These are phyloP conservation scores for Zoroaster sp. DNA, from an alignment of 53 echinoderm and acorn worm species.

Conservation along the genomic window DNA sequence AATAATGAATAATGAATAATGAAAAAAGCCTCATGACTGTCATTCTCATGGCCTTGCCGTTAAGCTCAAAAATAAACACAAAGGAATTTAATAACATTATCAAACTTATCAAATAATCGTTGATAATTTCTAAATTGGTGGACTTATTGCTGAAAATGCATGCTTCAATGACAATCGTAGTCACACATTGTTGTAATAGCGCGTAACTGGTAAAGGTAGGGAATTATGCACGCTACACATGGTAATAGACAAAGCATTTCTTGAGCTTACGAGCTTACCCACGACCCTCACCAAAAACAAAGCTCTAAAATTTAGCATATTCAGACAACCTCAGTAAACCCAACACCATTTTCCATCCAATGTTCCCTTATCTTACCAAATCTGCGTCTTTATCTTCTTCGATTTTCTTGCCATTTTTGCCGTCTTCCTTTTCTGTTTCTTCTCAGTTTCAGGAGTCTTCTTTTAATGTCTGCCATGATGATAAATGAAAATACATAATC, in stretches of 20 bases:
- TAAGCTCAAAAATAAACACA: not conserved
- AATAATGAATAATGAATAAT: too few relatives aligned
- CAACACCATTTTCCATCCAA: not conserved
- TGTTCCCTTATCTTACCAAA: slow-evolving; percentile 43
- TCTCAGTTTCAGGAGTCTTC: slow-evolving; percentile 62
- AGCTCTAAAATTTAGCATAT: not conserved
- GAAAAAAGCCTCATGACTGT: not conserved
- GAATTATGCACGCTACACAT: not conserved
- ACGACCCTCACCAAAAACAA: not conserved
- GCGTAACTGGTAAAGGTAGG: slow-evolving; percentile 19
- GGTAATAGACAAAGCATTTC: not conserved
- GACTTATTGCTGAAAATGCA: not conserved
- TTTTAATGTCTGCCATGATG: slow-evolving; percentile 80
- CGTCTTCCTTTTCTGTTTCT: slow-evolving; percentile 67
- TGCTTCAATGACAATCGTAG: not conserved
- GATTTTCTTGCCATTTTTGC: slow-evolving; percentile 74
- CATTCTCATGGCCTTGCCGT: not conserved
- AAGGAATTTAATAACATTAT: not conserved
- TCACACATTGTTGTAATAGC: not conserved
- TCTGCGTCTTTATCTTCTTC: slow-evolving; percentile 78
- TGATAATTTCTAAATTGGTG: not conserved
- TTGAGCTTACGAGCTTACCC: not conserved
- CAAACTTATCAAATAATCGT: not conserved
- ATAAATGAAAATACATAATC: not conserved
- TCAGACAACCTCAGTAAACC: not conserved